Evolutionary conservation across 2,888 invertebrate genomes (phyloP).

Genomic region (Phalangium opilio): DNA sequence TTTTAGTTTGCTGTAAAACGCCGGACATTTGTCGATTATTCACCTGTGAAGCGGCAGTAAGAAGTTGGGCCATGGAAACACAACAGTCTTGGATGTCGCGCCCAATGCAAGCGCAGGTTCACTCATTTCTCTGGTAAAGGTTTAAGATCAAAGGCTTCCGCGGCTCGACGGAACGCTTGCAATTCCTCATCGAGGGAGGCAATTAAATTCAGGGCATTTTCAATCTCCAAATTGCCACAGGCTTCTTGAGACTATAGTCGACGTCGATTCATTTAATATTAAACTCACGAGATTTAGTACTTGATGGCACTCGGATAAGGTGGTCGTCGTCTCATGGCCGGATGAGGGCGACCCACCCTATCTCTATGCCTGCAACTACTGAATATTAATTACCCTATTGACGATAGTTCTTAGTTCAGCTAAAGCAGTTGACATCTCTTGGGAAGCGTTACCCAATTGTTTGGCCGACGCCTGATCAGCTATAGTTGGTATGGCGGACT

Average conservation of each 20-base stretch:
- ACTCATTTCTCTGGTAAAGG: conserved; percentile 67
- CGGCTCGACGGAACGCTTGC: conserved; percentile 59
- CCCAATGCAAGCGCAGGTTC: conserved; percentile 46
- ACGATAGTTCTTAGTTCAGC: conserved; percentile 45
- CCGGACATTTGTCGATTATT: too few relatives aligned
- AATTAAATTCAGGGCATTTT: conserved; percentile 64
- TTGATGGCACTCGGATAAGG: too few relatives aligned
- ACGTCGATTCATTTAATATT: not conserved
- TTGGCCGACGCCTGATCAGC: conserved; percentile 57
- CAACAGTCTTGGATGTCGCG: conserved; percentile 54
- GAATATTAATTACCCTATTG: conserved; percentile 25
- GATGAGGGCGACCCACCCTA: too few relatives aligned
- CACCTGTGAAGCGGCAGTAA: conserved; percentile 62
- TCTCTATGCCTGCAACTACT: too few relatives aligned
- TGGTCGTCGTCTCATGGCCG: too few relatives aligned
- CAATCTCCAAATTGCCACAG: conserved; percentile 62
- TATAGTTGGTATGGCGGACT: conserved; percentile 68
- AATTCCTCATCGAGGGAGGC: conserved; percentile 63
- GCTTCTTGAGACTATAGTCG: conserved; percentile 44
- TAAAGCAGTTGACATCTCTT: conserved; percentile 41
- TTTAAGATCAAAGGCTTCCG: conserved; percentile 50
- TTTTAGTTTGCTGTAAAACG: too few relatives aligned
- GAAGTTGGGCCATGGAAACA: conserved; percentile 64
- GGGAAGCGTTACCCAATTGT: conserved; percentile 53
- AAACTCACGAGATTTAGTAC: too few relatives aligned